Conservation (phyloP, 2,888 invertebrate species). For the Drosophila vallismaia region DNA sequence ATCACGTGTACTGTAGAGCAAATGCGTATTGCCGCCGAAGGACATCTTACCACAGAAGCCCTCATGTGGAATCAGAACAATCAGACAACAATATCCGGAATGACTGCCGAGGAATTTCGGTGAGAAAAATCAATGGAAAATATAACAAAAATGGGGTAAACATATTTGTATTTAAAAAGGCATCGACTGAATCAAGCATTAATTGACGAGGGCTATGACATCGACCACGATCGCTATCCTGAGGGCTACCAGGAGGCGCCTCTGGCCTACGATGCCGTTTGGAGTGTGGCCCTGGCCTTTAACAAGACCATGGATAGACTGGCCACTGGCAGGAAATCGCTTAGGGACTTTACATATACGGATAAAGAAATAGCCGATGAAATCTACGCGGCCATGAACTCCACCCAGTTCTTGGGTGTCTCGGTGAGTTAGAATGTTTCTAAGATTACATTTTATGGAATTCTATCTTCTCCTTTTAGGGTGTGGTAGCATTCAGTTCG, state of each 20-base stretch:
- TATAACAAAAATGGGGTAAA: neutral
- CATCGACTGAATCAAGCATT: slow-evolving; percentile 92
- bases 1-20: slow-evolving; percentile 96
- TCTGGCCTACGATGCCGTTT: slow-evolving; percentile 99
- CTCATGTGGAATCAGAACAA: slow-evolving; percentile 99
- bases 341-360: slow-evolving; percentile 98
- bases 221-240: slow-evolving; percentile 93
- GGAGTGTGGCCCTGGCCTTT: slow-evolving; percentile 98
- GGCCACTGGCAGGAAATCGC: slow-evolving; percentile 89
- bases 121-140: slow-evolving; percentile 60
- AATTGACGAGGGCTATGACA: slow-evolving; percentile 92
- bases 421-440: slow-evolving; percentile 89
- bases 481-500: slow-evolving; percentile 98
- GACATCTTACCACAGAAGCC: slow-evolving; percentile 99
- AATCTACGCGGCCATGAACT: slow-evolving; percentile 98
- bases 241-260: slow-evolving; percentile 99
- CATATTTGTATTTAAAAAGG: slow-evolving; percentile 83
- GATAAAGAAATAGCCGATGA: slow-evolving; percentile 97
- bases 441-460: slow-evolving; percentile 82
- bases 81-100: slow-evolving; percentile 96
- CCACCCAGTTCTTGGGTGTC: slow-evolving; percentile 98
- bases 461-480: slow-evolving; percentile 86
- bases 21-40: slow-evolving; percentile 97
- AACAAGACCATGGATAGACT: slow-evolving; percentile 98
- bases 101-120: slow-evolving; percentile 96